These are phyloP conservation scores for Anodontia alba DNA, from an alignment of 2,888 invertebrate species.

Conservation along the genomic window DNA sequence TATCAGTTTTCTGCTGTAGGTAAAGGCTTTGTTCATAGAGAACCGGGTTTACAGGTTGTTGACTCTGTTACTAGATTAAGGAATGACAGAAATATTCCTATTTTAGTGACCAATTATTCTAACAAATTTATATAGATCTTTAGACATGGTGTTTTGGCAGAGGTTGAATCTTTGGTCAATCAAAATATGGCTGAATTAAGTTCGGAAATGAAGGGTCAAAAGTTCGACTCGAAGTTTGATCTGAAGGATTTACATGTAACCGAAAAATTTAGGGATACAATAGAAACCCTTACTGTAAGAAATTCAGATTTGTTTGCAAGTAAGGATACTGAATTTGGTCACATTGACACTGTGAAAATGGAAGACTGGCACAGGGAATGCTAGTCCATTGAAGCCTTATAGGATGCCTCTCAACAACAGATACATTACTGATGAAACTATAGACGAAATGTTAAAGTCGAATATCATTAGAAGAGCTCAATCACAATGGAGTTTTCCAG, in stretches of 20 bases:
- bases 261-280: background rate
- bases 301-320: background rate
- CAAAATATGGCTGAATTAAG: background rate
- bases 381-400: background rate
- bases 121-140: background rate
- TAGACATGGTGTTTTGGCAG: background rate
- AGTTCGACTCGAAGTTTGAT: background rate
- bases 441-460: background rate
- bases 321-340: background rate
- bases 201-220: background rate
- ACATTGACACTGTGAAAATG: background rate
- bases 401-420: background rate
- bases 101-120: background rate
- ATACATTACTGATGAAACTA: background rate
- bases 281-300: background rate
- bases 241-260: background rate
- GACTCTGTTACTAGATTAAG: background rate
- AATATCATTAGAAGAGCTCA: background rate
- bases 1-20: background rate
- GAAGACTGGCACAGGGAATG: background rate
- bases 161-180: background rate
- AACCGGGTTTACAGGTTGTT: background rate
- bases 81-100: background rate
- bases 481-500: background rate
- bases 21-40: background rate